A percentile compares a stretch with the other conserved stretches of the same genome.
Conservation (phyloP, 1,140 invertebrate genomes). For the Pseudomyrmex pallidus region DNA sequence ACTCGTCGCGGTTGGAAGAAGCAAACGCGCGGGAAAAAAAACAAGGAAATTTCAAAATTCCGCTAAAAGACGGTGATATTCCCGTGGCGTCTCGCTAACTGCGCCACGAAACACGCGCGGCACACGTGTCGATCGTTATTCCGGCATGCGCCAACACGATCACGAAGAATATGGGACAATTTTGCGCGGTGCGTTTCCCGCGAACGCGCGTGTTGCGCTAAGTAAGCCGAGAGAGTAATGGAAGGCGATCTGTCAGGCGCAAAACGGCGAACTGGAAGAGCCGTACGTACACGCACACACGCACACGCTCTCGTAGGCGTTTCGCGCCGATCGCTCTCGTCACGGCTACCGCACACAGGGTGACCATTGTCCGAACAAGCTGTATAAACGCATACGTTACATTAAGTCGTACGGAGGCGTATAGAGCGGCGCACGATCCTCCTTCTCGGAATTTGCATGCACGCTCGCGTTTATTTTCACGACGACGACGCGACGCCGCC, state of each 20-base stretch:
- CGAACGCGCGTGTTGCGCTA: not conserved
- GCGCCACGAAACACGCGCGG: conserved; percentile 6
- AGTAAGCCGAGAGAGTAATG: conserved; percentile 9
- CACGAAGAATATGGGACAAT: not conserved
- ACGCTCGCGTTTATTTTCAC: conserved; percentile 24
- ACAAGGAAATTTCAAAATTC: not conserved
- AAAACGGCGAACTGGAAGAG: conserved; percentile 12
- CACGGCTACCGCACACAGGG: conserved; percentile 27
- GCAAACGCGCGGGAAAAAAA: too few species aligned
- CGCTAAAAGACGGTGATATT: not conserved
- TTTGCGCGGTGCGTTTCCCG: not conserved
- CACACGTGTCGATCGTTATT: conserved; percentile 32
- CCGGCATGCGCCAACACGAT: conserved; percentile 7
- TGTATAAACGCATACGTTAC: conserved; percentile 26
- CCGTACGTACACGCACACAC: not conserved
- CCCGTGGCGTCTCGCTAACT: conserved; percentile 1
- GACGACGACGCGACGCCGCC: too few species aligned
- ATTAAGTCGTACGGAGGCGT: conserved; percentile 9
- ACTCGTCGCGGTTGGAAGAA: too few species aligned
- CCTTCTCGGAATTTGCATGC: not conserved
- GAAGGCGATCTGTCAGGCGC: conserved; percentile 25
- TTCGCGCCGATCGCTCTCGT: conserved; percentile 10
- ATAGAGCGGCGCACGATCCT: not conserved
- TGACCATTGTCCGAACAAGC: conserved; percentile 29
- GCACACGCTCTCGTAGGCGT: conserved; percentile 18